Conservation (phyloP, 2,888 invertebrate species). For the Cremastinae sp. region DNA sequence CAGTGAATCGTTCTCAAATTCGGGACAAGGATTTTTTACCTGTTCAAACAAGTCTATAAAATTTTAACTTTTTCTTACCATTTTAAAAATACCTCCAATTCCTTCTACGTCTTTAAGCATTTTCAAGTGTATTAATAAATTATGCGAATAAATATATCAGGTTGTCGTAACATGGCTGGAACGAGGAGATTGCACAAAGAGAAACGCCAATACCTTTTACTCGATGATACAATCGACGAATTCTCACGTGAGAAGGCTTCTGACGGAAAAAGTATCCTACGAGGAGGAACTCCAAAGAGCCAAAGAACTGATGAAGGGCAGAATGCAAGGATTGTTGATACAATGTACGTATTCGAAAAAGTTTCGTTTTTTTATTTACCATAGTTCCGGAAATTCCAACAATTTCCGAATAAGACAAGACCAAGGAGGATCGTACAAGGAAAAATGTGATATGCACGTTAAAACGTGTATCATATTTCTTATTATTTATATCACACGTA, state of each 20-base stretch:
- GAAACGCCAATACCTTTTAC: slow-evolving; percentile 95
- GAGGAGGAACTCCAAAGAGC: slow-evolving; percentile 94
- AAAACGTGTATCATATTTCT: slow-evolving; percentile 45
- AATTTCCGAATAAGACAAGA: slow-evolving; percentile 50
- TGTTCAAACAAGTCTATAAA: no score
- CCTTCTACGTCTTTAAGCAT: no score
- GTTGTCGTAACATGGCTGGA: slow-evolving; percentile 95
- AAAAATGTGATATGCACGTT: slow-evolving; percentile 46
- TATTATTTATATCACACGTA: slow-evolving; percentile 34
- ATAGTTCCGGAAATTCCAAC: slow-evolving; percentile 46
- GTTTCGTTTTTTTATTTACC: slow-evolving; percentile 32
- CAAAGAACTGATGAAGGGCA: slow-evolving; percentile 90
- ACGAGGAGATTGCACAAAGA: slow-evolving; percentile 95
- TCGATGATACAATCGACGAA: slow-evolving; percentile 98
- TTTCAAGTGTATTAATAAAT: no score
- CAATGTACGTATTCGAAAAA: slow-evolving; percentile 90
- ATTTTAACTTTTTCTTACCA: no score
- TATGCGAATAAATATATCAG: no score
- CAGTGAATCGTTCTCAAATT: no score
- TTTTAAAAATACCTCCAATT: no score
- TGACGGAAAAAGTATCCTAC: slow-evolving; percentile 91
- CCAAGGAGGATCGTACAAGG: slow-evolving; percentile 46
- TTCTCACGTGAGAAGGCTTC: slow-evolving; percentile 92
- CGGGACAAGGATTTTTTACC: no score
- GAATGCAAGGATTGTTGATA: slow-evolving; percentile 91